Base-by-base conservation (phyloP, 2,113 vertebrate species). In the Oxyruncus cristatus region DNA sequence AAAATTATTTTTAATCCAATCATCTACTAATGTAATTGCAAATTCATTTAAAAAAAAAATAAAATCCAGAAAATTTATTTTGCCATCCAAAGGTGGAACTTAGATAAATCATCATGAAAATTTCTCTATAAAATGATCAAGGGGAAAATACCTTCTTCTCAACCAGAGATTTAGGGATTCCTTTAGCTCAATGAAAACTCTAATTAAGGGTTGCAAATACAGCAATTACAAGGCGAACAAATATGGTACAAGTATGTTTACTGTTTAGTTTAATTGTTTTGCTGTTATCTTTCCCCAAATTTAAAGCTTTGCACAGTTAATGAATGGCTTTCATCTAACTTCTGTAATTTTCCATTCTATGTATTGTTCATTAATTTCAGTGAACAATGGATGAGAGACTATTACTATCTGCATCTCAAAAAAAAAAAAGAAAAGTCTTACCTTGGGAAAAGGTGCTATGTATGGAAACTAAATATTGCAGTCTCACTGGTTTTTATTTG, bases 351-450 rank as follows among this genome's bases (percentile, higher is more conserved):
- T 72, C 42, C 16, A 55, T 88, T 92, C 72, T 62, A 21, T 85
- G 46, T 66, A 26, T 83, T 73, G 78, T 75, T 95, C 94, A 94
- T 85, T 93, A 88, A 88, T 96, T 96, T 91, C 88, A 91, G 37
- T 3, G 9, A 83, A 56, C 14, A 30, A 12, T 66, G 32, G 11
- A 63, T 92, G 35, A 91, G 32, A 71, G 28, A 67, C 24, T 85
- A 84, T 66, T 75, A 32, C 44, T 75, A 68, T 91, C 72, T 86
- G 35, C 8, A 55, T 63, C 33, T 84, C 10, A 44, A 35, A 76
- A 81, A 44, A 65, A 53, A 58, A 23, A 59, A 67, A 5, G 12
- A 37, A 35, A 62, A 47, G 4, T 32, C 12, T 5, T 78, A n/a
- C 26, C 33, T 23, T 66, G 44, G 37, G 52, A 56, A 78, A 89